Conservation (phyloP, 2,797 vertebrate species). For the Carapus acus region DNA sequence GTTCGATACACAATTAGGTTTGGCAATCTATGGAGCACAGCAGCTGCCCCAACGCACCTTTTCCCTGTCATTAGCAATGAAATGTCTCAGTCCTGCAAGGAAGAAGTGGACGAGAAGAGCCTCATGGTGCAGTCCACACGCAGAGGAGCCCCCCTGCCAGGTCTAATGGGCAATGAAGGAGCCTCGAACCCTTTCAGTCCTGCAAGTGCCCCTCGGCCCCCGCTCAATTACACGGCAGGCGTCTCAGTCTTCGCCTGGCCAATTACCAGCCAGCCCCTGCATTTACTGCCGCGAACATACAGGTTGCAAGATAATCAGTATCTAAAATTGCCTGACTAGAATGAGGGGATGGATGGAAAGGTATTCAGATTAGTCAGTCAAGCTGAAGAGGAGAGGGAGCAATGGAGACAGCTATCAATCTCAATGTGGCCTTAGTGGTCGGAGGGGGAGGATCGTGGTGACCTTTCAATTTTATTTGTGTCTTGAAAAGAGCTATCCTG, state of each 20-base stretch:
- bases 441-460: constrained; percentile 35
- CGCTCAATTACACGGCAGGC: constrained; percentile 75
- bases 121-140: constrained; percentile 50
- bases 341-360: constrained; percentile 60
- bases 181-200: constrained; percentile 67
- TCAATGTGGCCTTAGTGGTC: constrained; percentile 51
- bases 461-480: constrained; percentile 49
- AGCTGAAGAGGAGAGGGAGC: constrained; percentile 63
- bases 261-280: constrained; percentile 72
- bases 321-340: constrained; percentile 65
- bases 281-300: constrained; percentile 67
- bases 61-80: constrained; percentile 28
- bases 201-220: constrained; percentile 56
- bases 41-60: constrained; percentile 37
- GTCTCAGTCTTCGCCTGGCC: constrained; percentile 70
- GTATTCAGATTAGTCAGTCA: constrained; percentile 71
- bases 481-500: constrained; percentile 48
- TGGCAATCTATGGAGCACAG: constrained; percentile 4
- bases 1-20: constrained; percentile 7
- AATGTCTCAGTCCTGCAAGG: constrained; percentile 48
- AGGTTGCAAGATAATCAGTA: constrained; percentile 68
- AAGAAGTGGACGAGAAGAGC: constrained; percentile 24
- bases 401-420: constrained; percentile 60
- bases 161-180: constrained; percentile 67
- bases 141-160: constrained; percentile 66